Evolutionary conservation across 2,888 invertebrate species (phyloP), one percentile per base, ranked within the genome.

Genomic region (Pachydiplax longipennis): DNA sequence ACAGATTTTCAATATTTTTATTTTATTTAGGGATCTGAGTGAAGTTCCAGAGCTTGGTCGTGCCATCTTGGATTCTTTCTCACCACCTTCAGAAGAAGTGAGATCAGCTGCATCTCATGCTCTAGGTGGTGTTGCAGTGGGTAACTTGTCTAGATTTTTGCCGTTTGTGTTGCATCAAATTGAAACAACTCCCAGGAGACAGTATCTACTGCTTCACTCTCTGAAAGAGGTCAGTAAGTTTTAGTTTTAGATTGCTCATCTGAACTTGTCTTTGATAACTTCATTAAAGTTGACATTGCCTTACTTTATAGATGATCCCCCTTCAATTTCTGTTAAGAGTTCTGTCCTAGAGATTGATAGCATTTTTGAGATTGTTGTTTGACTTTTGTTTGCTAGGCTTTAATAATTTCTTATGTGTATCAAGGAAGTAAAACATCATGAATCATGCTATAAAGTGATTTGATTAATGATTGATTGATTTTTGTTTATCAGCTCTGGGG

Each of bases 81-180:
- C 97, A 0, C 97, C 98, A 6, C 96, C 96, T 18, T 98, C 98
- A 0, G 99, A 99, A 94, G 99, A 99, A 94, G 98, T 99, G 3
- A 99, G 99, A 94, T 98, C 98, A 0, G 99, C 99, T 0, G 99
- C 99, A 22, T 99, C 99, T 92, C 99, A 99, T 94, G 98, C 99
- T 0, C 95, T 99, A 83, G 99, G 99, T 31, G 98, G 98, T 91
- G 97, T 99, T 40, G 98, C 98, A 10, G 98, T 99, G 91, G 99
- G 99, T 82, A 99, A 99, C 94, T 95, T 99, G 92, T 97, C 97
- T 18, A 97, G 97, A 93, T 99, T 98, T 95, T 95, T 99, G 93
- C 99, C 99, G 0, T 98, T 99, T 93, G 98, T 99, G 92, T 95
- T 99, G 80, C 95, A 97, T 91, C 99, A 99, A 94, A 99, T 99